These are phyloP conservation scores for Trinorchestia longiramus DNA, from an alignment of 1,140 invertebrate species.

Conservation along the genomic window DNA sequence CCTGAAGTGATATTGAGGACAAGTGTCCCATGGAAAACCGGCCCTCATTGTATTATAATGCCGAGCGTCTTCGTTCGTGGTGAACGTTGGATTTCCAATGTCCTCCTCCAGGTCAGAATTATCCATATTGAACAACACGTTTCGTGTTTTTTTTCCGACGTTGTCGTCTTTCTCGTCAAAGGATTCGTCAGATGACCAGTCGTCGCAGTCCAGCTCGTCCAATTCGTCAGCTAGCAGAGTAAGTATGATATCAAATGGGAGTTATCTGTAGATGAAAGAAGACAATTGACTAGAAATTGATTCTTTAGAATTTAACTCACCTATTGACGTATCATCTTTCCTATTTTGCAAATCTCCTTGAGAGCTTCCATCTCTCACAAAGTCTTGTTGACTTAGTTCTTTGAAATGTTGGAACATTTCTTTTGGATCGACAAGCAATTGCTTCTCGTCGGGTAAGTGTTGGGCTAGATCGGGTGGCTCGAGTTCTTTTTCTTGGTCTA, in stretches of 20 bases:
- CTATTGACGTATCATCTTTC: slow-evolving; percentile 1
- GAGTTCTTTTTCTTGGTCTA: not conserved
- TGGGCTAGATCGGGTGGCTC: not conserved
- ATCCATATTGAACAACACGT: not conserved
- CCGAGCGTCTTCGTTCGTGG: not conserved
- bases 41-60: no score
- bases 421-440: slow-evolving; percentile 41
- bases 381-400: slow-evolving; percentile 16
- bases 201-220: not conserved
- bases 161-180: not conserved
- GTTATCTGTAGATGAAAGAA: not conserved
- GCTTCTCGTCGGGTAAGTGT: slow-evolving; percentile 3
- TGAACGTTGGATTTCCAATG: not conserved
- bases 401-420: slow-evolving; percentile 35
- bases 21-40: not conserved
- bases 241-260: slow-evolving; percentile 20
- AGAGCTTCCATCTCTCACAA: not conserved
- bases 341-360: not conserved
- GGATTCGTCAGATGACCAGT: not conserved
- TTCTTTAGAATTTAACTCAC: not conserved
- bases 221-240: slow-evolving; percentile 23
- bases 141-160: not conserved
- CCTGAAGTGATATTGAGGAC: not conserved
- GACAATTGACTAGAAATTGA: not conserved
- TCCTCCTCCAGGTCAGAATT: slow-evolving; percentile 30